phyloP scores from a whole-genome alignment of 2,888 invertebrate genomes.

The Machimus atricapillus region DNA sequence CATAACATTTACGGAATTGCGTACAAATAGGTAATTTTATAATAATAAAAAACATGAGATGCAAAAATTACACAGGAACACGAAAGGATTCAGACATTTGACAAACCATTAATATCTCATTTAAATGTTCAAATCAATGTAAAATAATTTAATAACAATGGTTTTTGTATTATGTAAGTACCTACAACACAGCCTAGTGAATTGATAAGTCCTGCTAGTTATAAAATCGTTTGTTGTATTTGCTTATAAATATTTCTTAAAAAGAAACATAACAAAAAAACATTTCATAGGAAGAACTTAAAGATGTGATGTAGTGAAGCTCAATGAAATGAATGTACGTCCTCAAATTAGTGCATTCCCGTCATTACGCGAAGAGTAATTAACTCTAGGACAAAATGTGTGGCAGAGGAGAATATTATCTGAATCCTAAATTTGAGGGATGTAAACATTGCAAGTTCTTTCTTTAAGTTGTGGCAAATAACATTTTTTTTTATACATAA shows the following conservation, averaged over 20 bases:
- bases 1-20: not conserved
- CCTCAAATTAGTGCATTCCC: not conserved
- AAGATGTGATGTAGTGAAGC: not conserved
- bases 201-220: not conserved
- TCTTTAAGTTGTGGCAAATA: not conserved
- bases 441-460: conserved; percentile 42
- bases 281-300: not conserved
- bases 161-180: not conserved
- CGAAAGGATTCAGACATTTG: not conserved
- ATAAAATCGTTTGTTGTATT: not conserved
- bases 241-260: not conserved
- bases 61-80: not conserved
- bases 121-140: not conserved
- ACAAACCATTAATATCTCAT: not conserved
- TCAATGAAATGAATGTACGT: not conserved
- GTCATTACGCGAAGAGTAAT: not conserved
- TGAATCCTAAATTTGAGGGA: conserved; percentile 42
- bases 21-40: not conserved
- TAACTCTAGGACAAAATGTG: not conserved
- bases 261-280: not conserved
- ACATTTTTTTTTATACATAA: not conserved
- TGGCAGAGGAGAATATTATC: not conserved
- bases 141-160: not conserved
- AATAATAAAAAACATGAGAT: not conserved
- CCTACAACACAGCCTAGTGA: not conserved